phyloP scores from a whole-genome alignment of 2,797 vertebrate species.

The Balearica regulorum region DNA sequence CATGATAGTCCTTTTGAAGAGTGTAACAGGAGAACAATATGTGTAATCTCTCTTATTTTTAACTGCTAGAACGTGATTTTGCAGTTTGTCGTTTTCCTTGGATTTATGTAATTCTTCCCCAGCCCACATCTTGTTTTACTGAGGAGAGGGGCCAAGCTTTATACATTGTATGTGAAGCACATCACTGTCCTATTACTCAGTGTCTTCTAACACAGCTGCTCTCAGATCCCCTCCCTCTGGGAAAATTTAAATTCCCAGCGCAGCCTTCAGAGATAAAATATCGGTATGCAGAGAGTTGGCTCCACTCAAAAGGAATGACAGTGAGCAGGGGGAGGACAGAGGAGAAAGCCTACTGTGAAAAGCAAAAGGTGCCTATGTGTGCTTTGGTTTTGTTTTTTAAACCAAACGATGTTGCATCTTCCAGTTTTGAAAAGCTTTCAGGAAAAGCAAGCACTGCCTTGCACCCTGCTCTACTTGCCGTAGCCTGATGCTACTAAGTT shows the following conservation, averaged over 20 bases:
- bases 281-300: fast-evolving
- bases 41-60: not conserved
- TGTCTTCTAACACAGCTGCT: not conserved
- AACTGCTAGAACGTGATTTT: not conserved
- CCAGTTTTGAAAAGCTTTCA: not conserved
- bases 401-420: not conserved
- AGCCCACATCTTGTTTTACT: not conserved
- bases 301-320: not conserved
- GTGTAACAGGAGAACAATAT: not conserved
- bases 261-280: not conserved
- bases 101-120: not conserved
- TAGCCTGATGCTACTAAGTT: not conserved
- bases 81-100: not conserved
- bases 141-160: not conserved
- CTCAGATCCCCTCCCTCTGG: not conserved
- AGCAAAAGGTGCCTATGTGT: not conserved
- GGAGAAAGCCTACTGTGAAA: not conserved
- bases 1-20: not conserved
- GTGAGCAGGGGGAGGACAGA: not conserved
- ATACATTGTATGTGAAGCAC: fast-evolving
- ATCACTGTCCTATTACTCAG: not conserved
- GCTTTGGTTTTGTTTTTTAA: not conserved
- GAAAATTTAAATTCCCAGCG: not conserved
- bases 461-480: fast-evolving
- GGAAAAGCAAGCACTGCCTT: not conserved